Evolutionary conservation across 2,888 invertebrate genomes (phyloP).

Genomic region (Galerucella nymphaeae): DNA sequence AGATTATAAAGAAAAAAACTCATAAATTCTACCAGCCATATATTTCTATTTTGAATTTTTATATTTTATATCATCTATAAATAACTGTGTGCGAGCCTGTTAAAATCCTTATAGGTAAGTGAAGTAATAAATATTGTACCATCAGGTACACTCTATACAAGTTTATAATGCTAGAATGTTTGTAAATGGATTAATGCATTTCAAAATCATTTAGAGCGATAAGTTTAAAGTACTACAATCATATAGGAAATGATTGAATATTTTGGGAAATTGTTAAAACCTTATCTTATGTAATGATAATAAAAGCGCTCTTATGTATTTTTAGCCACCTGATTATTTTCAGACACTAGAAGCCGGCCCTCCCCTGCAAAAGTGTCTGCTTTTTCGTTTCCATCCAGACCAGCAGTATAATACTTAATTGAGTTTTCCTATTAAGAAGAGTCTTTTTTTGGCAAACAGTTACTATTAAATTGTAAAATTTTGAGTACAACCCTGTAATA

Average conservation of each 20-base stretch:
- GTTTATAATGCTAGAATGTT: background rate
- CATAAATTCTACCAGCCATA: constrained; percentile 8
- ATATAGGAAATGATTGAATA: background rate
- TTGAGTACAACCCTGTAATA: too few relatives aligned
- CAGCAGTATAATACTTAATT: too few relatives aligned
- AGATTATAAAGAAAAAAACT: constrained; percentile 7
- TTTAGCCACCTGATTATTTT: too few relatives aligned
- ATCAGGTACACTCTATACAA: background rate
- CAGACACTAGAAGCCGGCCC: too few relatives aligned
- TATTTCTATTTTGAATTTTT: constrained; percentile 7
- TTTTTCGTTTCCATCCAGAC: too few relatives aligned
- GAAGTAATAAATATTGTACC: constrained; percentile 8
- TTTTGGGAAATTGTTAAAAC: too few relatives aligned
- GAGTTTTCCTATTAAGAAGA: too few relatives aligned
- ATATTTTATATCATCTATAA: constrained; percentile 6
- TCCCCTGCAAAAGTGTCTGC: too few relatives aligned
- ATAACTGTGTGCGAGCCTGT: constrained; percentile 2
- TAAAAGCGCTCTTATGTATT: too few relatives aligned
- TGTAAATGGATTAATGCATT: background rate
- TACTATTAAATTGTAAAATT: too few relatives aligned
- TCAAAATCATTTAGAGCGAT: background rate
- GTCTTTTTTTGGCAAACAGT: too few relatives aligned
- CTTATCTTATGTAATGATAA: too few relatives aligned
- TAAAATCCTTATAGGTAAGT: constrained; percentile 4
- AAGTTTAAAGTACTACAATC: background rate